These are phyloP conservation scores for Dicaeum eximium DNA, from an alignment of 2,113 vertebrate species.

Conservation along the genomic window DNA sequence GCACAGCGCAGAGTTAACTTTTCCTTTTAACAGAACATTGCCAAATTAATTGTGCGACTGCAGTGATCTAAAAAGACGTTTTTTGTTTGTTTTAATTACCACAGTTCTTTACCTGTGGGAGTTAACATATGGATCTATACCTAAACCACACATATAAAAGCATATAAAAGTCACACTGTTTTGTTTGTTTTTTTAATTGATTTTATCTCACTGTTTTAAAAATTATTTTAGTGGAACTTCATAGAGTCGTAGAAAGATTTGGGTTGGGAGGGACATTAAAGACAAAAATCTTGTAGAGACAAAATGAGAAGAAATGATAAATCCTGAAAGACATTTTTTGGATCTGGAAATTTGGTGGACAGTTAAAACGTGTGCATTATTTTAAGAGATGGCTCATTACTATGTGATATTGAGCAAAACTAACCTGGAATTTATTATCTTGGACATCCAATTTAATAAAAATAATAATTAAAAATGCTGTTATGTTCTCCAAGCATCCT, in stretches of 20 bases:
- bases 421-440: not conserved
- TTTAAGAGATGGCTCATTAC: not conserved
- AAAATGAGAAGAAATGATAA: not conserved
- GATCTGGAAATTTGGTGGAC: accelerated
- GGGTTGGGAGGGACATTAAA: not conserved
- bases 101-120: not conserved
- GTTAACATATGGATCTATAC: not conserved
- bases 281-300: not conserved
- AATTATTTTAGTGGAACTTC: not conserved
- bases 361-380: not conserved
- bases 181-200: not conserved
- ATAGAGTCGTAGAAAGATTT: not conserved
- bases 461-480: not conserved
- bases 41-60: not conserved
- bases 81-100: not conserved
- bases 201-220: not conserved
- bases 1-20: not conserved
- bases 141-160: not conserved
- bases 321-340: not conserved
- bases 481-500: not conserved
- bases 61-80: not conserved
- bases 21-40: not conserved
- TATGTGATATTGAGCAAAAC: not conserved
- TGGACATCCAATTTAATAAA: not conserved
- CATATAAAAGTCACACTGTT: not conserved